Evolutionary conservation across 2,888 invertebrate species (phyloP), one percentile per base, ranked within the genome.

Genomic region (Pheosia gnoma): DNA sequence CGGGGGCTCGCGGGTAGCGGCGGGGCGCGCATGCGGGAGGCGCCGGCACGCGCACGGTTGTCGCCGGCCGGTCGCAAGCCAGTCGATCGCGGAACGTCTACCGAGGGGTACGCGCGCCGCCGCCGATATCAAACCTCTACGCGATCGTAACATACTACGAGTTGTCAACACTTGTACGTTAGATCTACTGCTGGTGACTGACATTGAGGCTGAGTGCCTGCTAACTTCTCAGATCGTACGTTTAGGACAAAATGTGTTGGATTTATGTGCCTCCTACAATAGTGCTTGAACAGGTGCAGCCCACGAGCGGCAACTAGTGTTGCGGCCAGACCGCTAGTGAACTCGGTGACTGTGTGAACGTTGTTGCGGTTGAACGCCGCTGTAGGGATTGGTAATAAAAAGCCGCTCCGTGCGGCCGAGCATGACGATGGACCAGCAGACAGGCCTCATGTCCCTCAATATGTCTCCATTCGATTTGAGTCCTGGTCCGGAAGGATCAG

Each of bases 391-490:
- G 83, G 81, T 90, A 83, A 79, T 77, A 82, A 81, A 75, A 82
- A 85, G 89, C 91, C 92, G 91, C 91, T 85, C 76, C 78, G 89
- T 82, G 91, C 91, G 92, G 91, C 89, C 87, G 90, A 91, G 90
- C 88, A 91, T 92, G 91, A 91, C 91, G 87, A 97, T 97, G 97
- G 97, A 97, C 94, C 97, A 96, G 95, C 96, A 96, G 94, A 94
- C 95, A 93, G 96, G 96, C 94, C 95, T 97, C 94, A 96, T 97
- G 95, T 97, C 97, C 91, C 95, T 97, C 85, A 97, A 97, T 94
- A 97, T 97, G 96, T 97, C 97, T 94, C 96, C 97, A 79, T 97
- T 97, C 91, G 96, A 96, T 85, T 94, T 96, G 91, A 95, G 95
- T 83, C 94, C 95, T 77, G 96, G 96, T 83, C 92, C 93, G 47